Evolutionary conservation across 2,113 vertebrate genomes (phyloP), one percentile per base, ranked within the genome.

Genomic region (Solea senegalensis): DNA sequence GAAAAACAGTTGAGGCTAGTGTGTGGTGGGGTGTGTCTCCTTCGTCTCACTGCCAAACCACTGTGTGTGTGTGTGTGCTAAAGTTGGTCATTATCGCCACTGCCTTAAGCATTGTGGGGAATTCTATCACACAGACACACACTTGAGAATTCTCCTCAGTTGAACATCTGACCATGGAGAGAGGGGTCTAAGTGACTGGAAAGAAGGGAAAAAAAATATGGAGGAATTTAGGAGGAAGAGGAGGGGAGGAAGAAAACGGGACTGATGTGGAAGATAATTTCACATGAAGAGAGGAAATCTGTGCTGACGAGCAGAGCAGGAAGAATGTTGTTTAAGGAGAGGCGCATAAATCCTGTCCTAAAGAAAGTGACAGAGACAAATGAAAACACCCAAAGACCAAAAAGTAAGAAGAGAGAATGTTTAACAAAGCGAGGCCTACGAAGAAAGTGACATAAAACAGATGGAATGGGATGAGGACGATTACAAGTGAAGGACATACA

Each of bases 351-450:
- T 4, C 12, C 10, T 7, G 44, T 14, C 27, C 9, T n/a, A 57
- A 48, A 63, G 51, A 55, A 56, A 59, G 70, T 15, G 53, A 40
- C 14, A 3, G 53, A 55, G 51, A 75, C 44, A 44, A 60, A 76
- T 56, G 50, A 68, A 40, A 58, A 4, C 0, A 50, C 45, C 49
- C 39, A 49, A 60, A 64, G 59, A 56, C 2, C 4, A 5, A 39
- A 55, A 58, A 63, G 66, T 57, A 56, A 72, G 81, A 76, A 14
- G 21, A 14, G 21, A 1, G 21, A 51, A 64, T 21, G 55, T 74
- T 74, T 76, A 85, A 85, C 82, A 87, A 71, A 86, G 65, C 7
- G 7, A 79, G 62, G 51, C 40, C 21, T 26, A 1, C 61, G n/a
- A 10, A 6, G 63, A 67, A 45, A 52, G 51, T 69, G 82, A 88